These are phyloP conservation scores for Aviceda subcristata DNA, from an alignment of 2,113 vertebrate species.

Conservation along the genomic window DNA sequence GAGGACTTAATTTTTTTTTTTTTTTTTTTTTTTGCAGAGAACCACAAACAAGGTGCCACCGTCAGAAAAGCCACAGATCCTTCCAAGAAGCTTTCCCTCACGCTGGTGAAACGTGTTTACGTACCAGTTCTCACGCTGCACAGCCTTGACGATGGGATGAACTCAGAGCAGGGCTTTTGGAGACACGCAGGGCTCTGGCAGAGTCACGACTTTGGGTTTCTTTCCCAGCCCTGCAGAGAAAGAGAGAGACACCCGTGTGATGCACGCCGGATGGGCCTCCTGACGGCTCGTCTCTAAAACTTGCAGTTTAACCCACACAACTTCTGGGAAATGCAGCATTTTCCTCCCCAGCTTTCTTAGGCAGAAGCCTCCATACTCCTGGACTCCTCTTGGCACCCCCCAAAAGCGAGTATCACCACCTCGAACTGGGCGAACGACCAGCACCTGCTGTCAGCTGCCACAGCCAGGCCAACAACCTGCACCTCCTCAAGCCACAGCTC, in stretches of 20 bases:
- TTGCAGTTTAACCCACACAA: neutral
- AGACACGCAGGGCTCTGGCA: neutral
- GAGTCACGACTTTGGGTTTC: neutral
- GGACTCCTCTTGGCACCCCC: neutral
- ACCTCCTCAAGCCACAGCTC: neutral
- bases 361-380: neutral
- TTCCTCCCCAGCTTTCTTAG: neutral
- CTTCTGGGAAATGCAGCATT: neutral
- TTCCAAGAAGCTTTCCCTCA: neutral
- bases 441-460: neutral
- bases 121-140: neutral
- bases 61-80: neutral
- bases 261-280: neutral
- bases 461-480: neutral
- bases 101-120: neutral
- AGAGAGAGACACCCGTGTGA: neutral
- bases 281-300: neutral
- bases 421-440: neutral
- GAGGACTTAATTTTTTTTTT: neutral
- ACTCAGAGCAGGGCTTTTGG: neutral
- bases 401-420: neutral
- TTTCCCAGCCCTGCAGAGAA: constrained; percentile 7
- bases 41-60: neutral
- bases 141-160: neutral
- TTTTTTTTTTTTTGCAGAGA: neutral